Conservation (phyloP, 2,797 vertebrate species). For the Silurus aristotelis region DNA sequence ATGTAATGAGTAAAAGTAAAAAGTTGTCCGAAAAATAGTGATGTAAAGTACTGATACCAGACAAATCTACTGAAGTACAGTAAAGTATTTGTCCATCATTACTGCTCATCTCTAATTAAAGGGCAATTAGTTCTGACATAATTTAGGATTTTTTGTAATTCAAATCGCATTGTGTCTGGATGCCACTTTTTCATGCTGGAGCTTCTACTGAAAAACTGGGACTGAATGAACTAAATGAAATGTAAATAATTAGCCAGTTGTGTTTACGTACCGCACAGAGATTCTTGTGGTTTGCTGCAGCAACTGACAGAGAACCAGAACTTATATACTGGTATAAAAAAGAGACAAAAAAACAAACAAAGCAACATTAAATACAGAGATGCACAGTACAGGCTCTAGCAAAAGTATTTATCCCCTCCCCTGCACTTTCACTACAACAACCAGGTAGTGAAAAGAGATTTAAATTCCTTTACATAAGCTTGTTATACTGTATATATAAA, state of each 20-base stretch:
- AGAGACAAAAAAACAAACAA: background rate
- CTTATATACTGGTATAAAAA: slow-evolving; percentile 9
- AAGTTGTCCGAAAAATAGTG: too few species aligned
- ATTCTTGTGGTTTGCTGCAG: background rate
- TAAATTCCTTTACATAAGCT: background rate
- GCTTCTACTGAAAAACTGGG: background rate
- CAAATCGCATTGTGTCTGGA: too few species aligned
- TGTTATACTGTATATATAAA: too few species aligned
- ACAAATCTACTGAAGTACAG: too few species aligned
- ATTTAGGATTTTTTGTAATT: too few species aligned
- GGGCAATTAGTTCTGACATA: too few species aligned
- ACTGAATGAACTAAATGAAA: background rate
- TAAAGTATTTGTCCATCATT: too few species aligned
- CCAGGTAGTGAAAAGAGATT: background rate
- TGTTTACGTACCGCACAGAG: slow-evolving; percentile 11
- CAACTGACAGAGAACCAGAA: slow-evolving; percentile 18
- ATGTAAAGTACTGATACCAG: too few species aligned
- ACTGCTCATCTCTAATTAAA: too few species aligned
- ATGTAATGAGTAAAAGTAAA: too few species aligned
- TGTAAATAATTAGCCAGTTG: background rate
- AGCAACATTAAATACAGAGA: background rate
- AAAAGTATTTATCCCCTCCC: background rate
- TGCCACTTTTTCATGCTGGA: background rate
- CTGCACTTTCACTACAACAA: background rate
- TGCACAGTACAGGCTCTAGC: background rate